Evolutionary conservation across 1,140 invertebrate genomes (phyloP), one percentile per base, ranked within the genome.

Genomic region (Pseudoatta argentina): DNA sequence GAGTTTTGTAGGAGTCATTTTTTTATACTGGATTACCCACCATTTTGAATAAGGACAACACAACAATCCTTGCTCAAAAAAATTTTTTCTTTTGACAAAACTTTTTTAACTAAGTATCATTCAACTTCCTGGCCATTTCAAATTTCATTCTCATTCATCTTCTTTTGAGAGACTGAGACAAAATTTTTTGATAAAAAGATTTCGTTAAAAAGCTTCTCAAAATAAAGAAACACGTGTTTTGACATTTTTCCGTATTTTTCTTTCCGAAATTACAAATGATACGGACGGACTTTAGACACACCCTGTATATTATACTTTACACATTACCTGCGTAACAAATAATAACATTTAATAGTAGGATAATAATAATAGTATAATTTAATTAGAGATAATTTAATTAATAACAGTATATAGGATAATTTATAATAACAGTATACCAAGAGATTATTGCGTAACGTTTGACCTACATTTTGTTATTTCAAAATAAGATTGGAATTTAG

Each of bases 401-500:
- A 57, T 21, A 24, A 24, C 24, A 24, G 24, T 24, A 24, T 24
- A 24, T 24, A 57, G n/a, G 2, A 57, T 57, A 57, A 57, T 57
- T 57, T 21, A 57, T 6, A 63, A 27, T 27, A 27, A 16, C 12
- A 64, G 30, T 63, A 30, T 63, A 30, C 75, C 4, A 76, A 44
- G 30, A 69, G 7, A 44, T 82, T 30, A 24, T 69, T 61, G 57
- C 18, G 34, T 55, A 21, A 21, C 8, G 8, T 16, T 82, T 30
- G 12, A 14, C 5, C 8, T 82, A 67, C 39, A 34, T 69, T 71
- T 71, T 34, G 57, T 75, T 83, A 51, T 6, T 73, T 83, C 39
- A 14, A 61, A 83, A 83, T 83, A 63, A 83, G 69, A 83, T 63
- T 48, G 55, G 48, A 75, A 12, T 8, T 79, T 67, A 55, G 12